Evolutionary conservation across 2,113 vertebrate species (phyloP), one percentile per base, ranked within the genome.

Genomic region (Sceloporus tristichus): DNA sequence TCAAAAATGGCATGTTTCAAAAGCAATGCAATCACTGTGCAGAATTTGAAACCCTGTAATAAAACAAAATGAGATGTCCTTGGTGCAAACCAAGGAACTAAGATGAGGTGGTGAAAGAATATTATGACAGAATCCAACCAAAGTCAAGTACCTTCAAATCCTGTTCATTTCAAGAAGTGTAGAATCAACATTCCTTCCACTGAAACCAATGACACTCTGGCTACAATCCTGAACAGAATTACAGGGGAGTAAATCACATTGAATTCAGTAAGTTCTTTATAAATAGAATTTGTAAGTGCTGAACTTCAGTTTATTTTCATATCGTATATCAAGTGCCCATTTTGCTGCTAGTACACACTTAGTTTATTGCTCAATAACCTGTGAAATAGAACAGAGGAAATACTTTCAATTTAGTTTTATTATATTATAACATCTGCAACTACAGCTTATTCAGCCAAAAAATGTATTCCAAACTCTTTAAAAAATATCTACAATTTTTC

Each of bases 401-500:
- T 91, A 91, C 77, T 93, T 95, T 93, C 91, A 94, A 73, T 93
- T 90, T 90, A 88, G 38, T 85, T 94, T 95, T 95, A 94, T 94
- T 91, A 84, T 93, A 94, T 95, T 96, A 94, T 90, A 92, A 94
- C 92, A 89, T 93, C 88, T 92, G 92, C 88, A 93, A 86, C 91
- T 93, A 92, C 91, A 90, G 86, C 86, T 90, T 88, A 77, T 91
- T 92, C 89, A 93, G 89, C 91, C 92, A 79, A 87, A 95, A 94
- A 91, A 89, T 59, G 53, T 87, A 93, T 95, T 90, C 92, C 92
- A 91, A 92, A 91, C 86, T 86, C 93, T 91, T 88, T 93, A 94
- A 93, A 95, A 91, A 94, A 93, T 94, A 95, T 94, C 95, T 95
- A 88, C 81, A 88, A 87, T 90, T 89, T 91, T 85, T 91, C 94